Evolutionary conservation across 1,140 invertebrate species (phyloP).

Genomic region (Drosophila pandora): DNA sequence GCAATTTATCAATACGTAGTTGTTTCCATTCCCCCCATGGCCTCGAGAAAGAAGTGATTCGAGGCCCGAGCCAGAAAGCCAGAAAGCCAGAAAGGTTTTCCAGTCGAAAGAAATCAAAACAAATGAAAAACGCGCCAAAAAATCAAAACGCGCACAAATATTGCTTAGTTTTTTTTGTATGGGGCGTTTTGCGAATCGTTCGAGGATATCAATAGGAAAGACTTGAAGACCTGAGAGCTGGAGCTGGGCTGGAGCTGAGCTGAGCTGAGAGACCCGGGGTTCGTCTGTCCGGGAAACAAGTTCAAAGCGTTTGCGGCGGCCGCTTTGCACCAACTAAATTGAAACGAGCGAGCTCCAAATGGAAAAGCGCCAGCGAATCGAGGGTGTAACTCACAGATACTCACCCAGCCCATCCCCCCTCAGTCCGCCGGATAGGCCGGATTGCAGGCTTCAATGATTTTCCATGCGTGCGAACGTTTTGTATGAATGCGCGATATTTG

Average conservation of each 20-base stretch:
- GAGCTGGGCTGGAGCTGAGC: slow-evolving; percentile 28
- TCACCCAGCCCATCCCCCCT: slow-evolving; percentile 15
- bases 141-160: slow-evolving; percentile 77
- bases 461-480: slow-evolving; percentile 74
- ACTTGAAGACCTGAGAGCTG: slow-evolving; percentile 22
- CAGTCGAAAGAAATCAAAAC: slow-evolving; percentile 48
- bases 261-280: slow-evolving; percentile 34
- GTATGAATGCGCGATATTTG: slow-evolving; percentile 42
- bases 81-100: slow-evolving; percentile 54
- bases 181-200: slow-evolving; percentile 3
- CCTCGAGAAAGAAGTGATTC: slow-evolving; percentile 42
- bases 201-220: slow-evolving; percentile 66
- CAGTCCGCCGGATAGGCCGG: slow-evolving; percentile 3
- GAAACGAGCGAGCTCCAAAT: slow-evolving; percentile 70
- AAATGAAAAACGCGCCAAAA: slow-evolving; percentile 79
- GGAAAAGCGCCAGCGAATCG: slow-evolving; percentile 54
- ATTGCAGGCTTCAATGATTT: slow-evolving; percentile 77
- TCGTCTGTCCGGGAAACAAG: slow-evolving; percentile 72
- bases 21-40: slow-evolving; percentile 34
- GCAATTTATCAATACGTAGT: slow-evolving; percentile 83
- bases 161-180: slow-evolving; percentile 23
- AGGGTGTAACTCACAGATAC: slow-evolving; percentile 61
- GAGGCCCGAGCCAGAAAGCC: slow-evolving; percentile 29
- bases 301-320: slow-evolving; percentile 79
- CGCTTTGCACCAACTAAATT: slow-evolving; percentile 74